Conservation (phyloP, 2,113 vertebrate genomes). For the Formicarius rufipectus region DNA sequence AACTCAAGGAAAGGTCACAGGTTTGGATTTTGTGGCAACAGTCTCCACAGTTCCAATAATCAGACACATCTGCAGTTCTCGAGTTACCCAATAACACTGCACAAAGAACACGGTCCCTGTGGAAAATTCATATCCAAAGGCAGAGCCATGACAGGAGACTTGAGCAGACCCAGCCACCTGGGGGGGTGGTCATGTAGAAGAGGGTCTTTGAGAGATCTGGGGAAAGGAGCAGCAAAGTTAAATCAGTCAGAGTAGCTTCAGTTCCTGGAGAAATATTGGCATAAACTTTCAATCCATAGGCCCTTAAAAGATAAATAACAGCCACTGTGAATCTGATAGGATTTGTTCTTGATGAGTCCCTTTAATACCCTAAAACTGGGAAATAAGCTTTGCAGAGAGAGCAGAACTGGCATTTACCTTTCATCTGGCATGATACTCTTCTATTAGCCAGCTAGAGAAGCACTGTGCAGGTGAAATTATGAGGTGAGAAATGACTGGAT, state of each 20-base stretch:
- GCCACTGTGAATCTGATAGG: neutral
- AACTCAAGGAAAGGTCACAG: constrained; percentile 13
- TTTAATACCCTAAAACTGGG: neutral
- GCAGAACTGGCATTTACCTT: neutral
- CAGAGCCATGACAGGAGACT: neutral
- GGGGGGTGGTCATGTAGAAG: neutral
- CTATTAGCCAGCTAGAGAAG: neutral
- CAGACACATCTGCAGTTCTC: constrained; percentile 14
- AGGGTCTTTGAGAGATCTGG: neutral
- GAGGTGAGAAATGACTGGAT: neutral
- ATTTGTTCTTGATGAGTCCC: neutral
- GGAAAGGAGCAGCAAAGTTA: neutral
- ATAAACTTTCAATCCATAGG: neutral
- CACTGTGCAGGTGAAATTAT: neutral
- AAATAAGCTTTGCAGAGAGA: neutral
- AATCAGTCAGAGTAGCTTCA: neutral
- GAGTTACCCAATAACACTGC: constrained; percentile 10
- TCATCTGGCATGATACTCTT: neutral
- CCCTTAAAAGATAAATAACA: neutral
- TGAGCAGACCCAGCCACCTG: neutral
- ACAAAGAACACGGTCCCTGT: constrained; percentile 8
- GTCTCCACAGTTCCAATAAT: constrained; percentile 2
- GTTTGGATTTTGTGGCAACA: constrained; percentile 32
- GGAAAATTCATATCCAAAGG: neutral
- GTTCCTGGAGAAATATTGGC: neutral